Conservation (phyloP, 2,888 invertebrate species). For the Drosophila borborema region DNA sequence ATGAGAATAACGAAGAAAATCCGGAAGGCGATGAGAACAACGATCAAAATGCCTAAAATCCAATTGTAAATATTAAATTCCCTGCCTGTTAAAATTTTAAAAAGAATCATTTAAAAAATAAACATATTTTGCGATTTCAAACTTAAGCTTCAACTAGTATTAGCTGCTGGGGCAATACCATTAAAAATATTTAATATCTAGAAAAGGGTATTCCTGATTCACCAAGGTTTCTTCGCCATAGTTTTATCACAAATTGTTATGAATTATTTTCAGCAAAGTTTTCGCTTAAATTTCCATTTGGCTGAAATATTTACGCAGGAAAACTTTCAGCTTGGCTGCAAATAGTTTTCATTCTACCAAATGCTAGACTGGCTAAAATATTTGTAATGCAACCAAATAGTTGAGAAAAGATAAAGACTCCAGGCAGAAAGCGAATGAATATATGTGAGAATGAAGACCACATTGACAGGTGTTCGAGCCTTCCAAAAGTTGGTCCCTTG, state of each 20-base stretch:
- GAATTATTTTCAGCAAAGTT: conserved; percentile 54
- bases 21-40: not conserved
- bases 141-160: too few relatives aligned
- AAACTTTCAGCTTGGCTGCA: conserved; percentile 30
- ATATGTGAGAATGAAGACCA: not conserved
- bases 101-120: conserved; percentile 3
- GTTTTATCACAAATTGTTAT: conserved; percentile 39
- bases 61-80: too few relatives aligned
- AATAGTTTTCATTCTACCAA: conserved; percentile 28
- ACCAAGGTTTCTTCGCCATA: too few relatives aligned
- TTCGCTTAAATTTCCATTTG: conserved; percentile 51
- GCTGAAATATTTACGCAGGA: conserved; percentile 14
- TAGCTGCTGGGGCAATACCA: not conserved
- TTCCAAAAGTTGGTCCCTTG: conserved; percentile 23
- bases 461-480: conserved; percentile 15
- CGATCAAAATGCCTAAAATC: not conserved
- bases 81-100: not conserved
- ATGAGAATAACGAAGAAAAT: not conserved
- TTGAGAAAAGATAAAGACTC: conserved; percentile 15
- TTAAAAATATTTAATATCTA: not conserved
- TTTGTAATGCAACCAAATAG: conserved; percentile 18
- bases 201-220: not conserved
- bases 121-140: conserved; percentile 5
- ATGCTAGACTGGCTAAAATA: conserved; percentile 8
- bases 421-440: not conserved